phyloP scores from a whole-genome alignment of 2,797 vertebrate species.

The Halcyon badia region DNA sequence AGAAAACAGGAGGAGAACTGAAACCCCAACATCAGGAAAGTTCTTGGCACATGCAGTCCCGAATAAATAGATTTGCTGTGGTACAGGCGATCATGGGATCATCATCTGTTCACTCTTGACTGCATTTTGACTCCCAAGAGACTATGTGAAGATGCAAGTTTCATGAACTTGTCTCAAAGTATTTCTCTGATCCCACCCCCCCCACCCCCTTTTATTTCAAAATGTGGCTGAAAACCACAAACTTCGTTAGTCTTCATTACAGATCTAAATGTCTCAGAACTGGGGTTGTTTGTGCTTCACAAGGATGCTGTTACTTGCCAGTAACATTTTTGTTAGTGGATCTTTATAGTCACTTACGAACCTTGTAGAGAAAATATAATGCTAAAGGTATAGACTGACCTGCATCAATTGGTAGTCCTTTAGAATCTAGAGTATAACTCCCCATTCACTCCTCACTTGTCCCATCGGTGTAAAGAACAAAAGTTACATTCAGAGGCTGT shows the following conservation, averaged over 20 bases:
- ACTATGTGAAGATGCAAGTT: neutral
- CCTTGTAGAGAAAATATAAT: constrained; percentile 37
- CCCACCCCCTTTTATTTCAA: neutral
- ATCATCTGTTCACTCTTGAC: neutral
- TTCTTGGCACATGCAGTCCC: neutral
- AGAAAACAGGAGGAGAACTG: too few relatives aligned
- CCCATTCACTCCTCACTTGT: neutral
- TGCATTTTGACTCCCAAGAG: neutral
- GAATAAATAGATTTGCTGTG: neutral
- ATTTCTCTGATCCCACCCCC: neutral
- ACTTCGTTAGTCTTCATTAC: neutral
- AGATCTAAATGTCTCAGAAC: neutral
- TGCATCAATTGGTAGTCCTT: neutral
- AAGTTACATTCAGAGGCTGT: neutral
- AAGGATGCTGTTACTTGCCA: neutral
- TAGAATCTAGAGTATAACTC: neutral
- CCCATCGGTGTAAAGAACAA: neutral
- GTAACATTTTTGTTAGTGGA: neutral
- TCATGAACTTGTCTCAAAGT: neutral
- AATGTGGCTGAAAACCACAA: neutral
- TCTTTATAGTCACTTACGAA: constrained; percentile 55
- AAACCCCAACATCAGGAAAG: too few relatives aligned
- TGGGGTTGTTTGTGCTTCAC: neutral
- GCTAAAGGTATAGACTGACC: neutral
- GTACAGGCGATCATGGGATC: neutral